phyloP scores from a whole-genome alignment of 2,797 vertebrate genomes.

The Catamblyrhynchus diadema region DNA sequence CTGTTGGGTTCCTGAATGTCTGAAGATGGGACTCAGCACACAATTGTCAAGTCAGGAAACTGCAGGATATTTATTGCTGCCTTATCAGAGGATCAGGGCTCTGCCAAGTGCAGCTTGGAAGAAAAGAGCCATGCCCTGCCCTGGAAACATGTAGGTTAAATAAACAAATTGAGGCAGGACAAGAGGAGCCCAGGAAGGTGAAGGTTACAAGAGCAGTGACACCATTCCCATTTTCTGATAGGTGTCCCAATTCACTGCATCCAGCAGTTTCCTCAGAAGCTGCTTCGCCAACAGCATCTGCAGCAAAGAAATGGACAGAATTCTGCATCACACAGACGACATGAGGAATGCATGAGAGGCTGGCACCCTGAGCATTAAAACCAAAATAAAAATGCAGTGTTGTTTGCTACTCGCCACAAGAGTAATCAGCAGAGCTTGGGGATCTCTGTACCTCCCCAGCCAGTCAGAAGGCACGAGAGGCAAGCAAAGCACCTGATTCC shows the following conservation, averaged over 20 bases:
- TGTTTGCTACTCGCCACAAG: neutral
- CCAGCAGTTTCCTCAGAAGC: neutral
- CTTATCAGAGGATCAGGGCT: neutral
- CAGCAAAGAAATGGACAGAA: neutral
- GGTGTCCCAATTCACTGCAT: neutral
- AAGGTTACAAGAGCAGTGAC: neutral
- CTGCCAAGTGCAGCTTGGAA: neutral
- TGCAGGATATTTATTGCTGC: neutral
- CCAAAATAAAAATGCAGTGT: neutral
- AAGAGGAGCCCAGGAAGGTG: neutral
- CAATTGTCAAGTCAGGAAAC: neutral
- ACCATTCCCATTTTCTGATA: accelerated
- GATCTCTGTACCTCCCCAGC: accelerated
- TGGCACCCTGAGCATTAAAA: neutral
- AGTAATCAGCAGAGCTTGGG: neutral
- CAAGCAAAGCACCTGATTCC: neutral
- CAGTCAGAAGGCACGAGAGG: neutral
- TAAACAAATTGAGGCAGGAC: neutral
- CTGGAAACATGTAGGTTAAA: neutral
- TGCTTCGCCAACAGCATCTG: neutral
- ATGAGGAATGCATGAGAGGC: neutral
- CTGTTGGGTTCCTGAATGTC: neutral
- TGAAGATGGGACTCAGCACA: neutral
- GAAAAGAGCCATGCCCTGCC: neutral
- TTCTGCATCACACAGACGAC: neutral